Base-by-base conservation (phyloP, 2,113 vertebrate genomes). In the Heliornis fulica region DNA sequence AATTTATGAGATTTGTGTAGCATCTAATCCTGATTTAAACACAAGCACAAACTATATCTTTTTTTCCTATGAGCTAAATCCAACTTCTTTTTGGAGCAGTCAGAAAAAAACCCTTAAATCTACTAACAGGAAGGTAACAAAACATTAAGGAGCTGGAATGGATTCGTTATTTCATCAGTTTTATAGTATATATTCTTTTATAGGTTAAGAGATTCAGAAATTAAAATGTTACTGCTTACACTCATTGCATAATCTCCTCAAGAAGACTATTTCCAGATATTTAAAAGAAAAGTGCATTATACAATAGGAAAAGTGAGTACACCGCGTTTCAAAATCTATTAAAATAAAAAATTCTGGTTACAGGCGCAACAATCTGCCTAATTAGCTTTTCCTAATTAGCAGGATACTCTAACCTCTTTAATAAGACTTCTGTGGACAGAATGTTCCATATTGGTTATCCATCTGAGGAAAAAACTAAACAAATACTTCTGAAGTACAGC, bases 381-480 rank as follows among this genome's bases (percentile, higher is more conserved):
- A 95, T 95, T 95, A 97, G 80, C 95, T 89, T 91, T 97, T 97
- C 96, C 85, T 96, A 97, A 96, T 97, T 95, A 97, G 94, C 82
- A 97, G 68, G 94, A 93, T 90, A 95, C 94, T 96, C 93, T 95
- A 97, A 94, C 91, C 96, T 83, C 95, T 97, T 82, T 96, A 94
- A 97, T 96, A 96, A 95, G 69, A 95, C 96, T 97, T 97, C 93
- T 97, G 87, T 97, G 87, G 91, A 96, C 95, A 97, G 83, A 98
- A 97, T 94, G 93, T 96, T 97, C 96, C 94, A 95, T 91, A 96
- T 74, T 97, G 96, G 96, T 96, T 96, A 97, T 85, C 89, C 92
- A 97, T 96, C 68, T 96, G 79, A 98, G 93, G 83, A 83, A 96
- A 94, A 95, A 96, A 84, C 80, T 87, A 93, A 57, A 74, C 79